phyloP scores from a whole-genome alignment of 2,888 invertebrate species.

The Ferrisia virgata region DNA sequence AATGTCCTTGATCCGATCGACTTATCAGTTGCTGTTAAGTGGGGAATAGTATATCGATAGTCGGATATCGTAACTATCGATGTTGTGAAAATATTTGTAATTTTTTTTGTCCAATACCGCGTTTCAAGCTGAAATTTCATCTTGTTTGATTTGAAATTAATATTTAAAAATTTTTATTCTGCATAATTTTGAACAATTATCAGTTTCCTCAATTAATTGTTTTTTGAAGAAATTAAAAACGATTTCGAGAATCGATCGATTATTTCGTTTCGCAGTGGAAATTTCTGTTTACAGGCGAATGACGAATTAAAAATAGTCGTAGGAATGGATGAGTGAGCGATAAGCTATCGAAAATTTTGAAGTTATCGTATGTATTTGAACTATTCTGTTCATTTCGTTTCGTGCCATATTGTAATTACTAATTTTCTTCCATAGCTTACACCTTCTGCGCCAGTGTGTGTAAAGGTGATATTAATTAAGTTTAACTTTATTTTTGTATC shows the following conservation, averaged over 20 bases:
- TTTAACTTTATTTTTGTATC: background rate
- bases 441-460: constrained; percentile 90
- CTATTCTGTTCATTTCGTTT: background rate
- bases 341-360: background rate
- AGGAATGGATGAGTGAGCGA: constrained; percentile 32
- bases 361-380: background rate
- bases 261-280: background rate
- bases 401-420: constrained; percentile 26
- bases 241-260: constrained; percentile 7
- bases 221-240: background rate
- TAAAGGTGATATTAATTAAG: constrained; percentile 65
- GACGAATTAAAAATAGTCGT: constrained; percentile 11
- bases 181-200: background rate
- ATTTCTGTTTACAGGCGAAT: constrained; percentile 32
- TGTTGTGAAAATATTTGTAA: background rate
- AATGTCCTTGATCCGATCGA: background rate
- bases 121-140: background rate
- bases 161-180: background rate
- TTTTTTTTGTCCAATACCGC: background rate
- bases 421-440: background rate
- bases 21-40: constrained; percentile 23
- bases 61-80: constrained; percentile 14
- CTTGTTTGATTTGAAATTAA: background rate
- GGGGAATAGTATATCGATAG: background rate
- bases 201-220: background rate